phyloP scores from a whole-genome alignment of 2,113 vertebrate genomes.

The Cebidichthys violaceus region DNA sequence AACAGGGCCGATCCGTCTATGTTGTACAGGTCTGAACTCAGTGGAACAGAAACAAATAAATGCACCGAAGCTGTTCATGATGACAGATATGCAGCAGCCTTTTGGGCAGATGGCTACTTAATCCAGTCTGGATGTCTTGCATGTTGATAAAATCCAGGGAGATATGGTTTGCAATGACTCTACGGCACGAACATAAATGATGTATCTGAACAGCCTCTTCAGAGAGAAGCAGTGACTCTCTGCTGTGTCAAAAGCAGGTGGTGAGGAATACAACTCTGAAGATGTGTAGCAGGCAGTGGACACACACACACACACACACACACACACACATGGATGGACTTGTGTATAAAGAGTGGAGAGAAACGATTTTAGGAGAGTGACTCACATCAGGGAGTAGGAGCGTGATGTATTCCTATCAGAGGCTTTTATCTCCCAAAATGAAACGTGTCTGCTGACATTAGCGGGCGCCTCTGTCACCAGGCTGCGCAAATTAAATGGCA shows the following conservation, averaged over 20 bases:
- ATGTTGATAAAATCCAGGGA: constrained; percentile 16
- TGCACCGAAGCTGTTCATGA: neutral
- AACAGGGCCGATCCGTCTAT: constrained; percentile 10
- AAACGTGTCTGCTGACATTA: constrained; percentile 56
- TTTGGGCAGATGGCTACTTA: constrained; percentile 36
- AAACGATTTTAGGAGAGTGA: constrained; percentile 28
- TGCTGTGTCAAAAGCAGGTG: constrained; percentile 22
- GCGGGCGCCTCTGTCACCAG: constrained; percentile 38
- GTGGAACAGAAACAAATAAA: constrained; percentile 7
- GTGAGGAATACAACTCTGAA: constrained; percentile 9
- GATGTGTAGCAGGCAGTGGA: constrained; percentile 4
- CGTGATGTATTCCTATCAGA: constrained; percentile 30
- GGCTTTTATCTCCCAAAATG: constrained; percentile 47
- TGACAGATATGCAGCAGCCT: neutral
- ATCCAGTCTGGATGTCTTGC: constrained; percentile 21
- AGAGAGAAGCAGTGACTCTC: neutral
- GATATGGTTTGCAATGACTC: constrained; percentile 1
- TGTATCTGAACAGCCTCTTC: neutral
- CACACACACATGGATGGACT: constrained; percentile 14
- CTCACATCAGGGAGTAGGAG: constrained; percentile 25
- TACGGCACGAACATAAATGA: neutral
- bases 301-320: constrained; percentile 24
- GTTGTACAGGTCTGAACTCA: constrained; percentile 6
- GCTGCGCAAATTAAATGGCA: constrained; percentile 36
- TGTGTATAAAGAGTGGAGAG: constrained; percentile 9